phyloP scores from a whole-genome alignment of 2,113 vertebrate species.

The Polypterus bichir region DNA sequence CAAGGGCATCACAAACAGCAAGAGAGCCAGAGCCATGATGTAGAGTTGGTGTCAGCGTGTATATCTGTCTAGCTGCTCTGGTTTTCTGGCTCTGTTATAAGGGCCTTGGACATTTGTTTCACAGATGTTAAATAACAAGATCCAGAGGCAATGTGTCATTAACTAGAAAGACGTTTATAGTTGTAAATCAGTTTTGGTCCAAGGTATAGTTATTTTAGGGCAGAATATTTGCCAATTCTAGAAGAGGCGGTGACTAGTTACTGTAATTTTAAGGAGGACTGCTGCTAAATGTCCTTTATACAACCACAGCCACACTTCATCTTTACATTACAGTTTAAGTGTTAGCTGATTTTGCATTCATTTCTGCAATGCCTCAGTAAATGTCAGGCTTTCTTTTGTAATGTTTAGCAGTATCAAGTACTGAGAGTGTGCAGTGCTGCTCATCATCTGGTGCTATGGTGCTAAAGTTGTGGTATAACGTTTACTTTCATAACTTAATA shows the following conservation, averaged over 20 bases:
- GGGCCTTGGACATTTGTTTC: slow-evolving; percentile 56
- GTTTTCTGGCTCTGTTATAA: slow-evolving; percentile 47
- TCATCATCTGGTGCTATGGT: no score
- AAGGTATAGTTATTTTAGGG: slow-evolving; percentile 46
- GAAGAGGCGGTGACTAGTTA: background rate
- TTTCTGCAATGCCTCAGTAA: no score
- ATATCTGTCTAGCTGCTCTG: slow-evolving; percentile 27
- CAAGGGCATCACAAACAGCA: slow-evolving; percentile 48
- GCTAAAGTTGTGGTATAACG: no score
- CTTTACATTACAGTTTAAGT: no score
- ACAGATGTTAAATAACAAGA: slow-evolving; percentile 74
- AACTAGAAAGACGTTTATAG: slow-evolving; percentile 35
- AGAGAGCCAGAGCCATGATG: slow-evolving; percentile 55
- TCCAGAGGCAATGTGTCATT: slow-evolving; percentile 70
- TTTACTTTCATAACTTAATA: no score
- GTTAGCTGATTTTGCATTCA: no score
- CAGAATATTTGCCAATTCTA: slow-evolving; percentile 35
- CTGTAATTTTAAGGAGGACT: slow-evolving; percentile 10
- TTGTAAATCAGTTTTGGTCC: slow-evolving; percentile 29
- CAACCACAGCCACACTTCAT: background rate
- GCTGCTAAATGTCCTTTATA: background rate
- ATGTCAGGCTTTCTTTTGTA: no score
- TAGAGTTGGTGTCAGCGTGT: slow-evolving; percentile 11
- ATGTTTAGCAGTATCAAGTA: no score
- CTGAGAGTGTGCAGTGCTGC: no score